Evolutionary conservation across 64 coral and sea anemone genomes (phyloP).

Genomic region (Astreopora myriophthalma): DNA sequence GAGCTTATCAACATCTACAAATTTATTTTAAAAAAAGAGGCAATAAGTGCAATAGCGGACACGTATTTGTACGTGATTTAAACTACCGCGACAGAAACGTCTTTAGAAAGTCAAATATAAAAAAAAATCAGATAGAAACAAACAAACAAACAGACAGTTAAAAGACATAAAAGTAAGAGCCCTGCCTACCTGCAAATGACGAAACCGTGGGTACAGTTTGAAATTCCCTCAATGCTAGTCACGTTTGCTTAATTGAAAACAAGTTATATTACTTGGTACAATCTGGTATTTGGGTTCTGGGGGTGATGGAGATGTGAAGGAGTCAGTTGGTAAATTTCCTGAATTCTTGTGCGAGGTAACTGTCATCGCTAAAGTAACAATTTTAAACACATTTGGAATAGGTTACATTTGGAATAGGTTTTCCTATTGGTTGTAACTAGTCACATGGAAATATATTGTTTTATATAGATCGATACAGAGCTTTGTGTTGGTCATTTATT

Average conservation of each 20-base stretch:
- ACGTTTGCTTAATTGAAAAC: background rate
- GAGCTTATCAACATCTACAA: background rate
- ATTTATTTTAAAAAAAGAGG: background rate
- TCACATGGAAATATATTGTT: background rate
- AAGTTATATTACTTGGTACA: background rate
- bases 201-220: background rate
- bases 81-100: background rate
- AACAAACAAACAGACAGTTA: background rate
- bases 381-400: background rate
- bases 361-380: background rate
- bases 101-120: background rate
- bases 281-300: background rate
- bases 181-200: background rate
- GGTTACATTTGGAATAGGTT: background rate
- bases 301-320: background rate
- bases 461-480: background rate
- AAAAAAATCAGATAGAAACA: background rate
- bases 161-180: background rate
- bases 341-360: background rate
- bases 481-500: background rate
- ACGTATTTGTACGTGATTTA: background rate
- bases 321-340: background rate
- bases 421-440: background rate
- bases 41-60: background rate
- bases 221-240: background rate